Conservation (phyloP, 2,888 invertebrate species). For the Lasioglossum pauxillum region DNA sequence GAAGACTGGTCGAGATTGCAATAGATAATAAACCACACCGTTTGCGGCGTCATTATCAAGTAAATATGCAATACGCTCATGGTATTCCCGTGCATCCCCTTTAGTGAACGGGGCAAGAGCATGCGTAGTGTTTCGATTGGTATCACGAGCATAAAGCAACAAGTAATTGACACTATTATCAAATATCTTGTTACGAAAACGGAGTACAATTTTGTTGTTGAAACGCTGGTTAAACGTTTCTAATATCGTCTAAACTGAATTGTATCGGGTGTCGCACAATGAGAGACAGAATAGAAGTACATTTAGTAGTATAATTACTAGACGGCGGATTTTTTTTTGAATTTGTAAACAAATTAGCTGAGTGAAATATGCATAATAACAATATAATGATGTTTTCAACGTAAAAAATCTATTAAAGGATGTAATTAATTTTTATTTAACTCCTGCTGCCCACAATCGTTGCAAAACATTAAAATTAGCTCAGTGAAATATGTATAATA, state of each 20-base stretch:
- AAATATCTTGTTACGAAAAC: neutral
- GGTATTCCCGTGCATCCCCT: neutral
- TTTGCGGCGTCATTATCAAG: constrained; percentile 1
- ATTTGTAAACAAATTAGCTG: too few species aligned
- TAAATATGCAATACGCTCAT: neutral
- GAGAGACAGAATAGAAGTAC: neutral
- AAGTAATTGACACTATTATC: constrained; percentile 55
- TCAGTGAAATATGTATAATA: too few species aligned
- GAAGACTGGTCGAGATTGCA: neutral
- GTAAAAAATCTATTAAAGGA: too few species aligned
- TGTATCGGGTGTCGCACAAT: neutral
- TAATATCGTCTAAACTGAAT: neutral
- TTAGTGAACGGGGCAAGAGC: constrained; percentile 24
- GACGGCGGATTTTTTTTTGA: too few species aligned
- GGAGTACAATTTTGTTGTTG: neutral
- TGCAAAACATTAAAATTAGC: too few species aligned
- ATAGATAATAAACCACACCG: constrained; percentile 2
- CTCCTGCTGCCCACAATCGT: too few species aligned
- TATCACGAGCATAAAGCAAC: constrained; percentile 55
- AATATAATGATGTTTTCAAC: too few species aligned
- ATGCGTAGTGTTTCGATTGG: constrained; percentile 56
- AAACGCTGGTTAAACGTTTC: neutral
- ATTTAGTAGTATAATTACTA: neutral
- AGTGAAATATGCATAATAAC: too few species aligned
- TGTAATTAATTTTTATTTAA: too few species aligned